A percentile compares a stretch with the other conserved stretches of the same genome.
These are phyloP conservation scores for Dioctria linearis DNA, from an alignment of 2,888 invertebrate species.

Conservation along the genomic window DNA sequence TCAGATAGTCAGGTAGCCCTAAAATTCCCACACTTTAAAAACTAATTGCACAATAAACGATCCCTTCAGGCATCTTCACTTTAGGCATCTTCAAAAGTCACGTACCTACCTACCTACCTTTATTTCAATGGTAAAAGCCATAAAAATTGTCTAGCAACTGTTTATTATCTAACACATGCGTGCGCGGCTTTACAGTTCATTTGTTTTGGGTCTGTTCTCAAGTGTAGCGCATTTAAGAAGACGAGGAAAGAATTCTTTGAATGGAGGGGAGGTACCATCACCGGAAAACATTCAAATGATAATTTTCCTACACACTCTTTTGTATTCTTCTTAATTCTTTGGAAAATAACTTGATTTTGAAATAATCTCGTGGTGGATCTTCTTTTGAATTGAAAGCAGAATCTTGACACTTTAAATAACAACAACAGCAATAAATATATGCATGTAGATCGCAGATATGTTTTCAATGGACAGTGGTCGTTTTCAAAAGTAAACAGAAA, in stretches of 20 bases:
- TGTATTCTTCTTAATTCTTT: neutral
- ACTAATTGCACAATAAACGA: conserved; percentile 23
- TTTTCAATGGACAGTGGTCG: neutral
- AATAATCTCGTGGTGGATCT: neutral
- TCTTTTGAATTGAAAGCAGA: neutral
- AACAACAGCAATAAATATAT: too few relatives aligned
- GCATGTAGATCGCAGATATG: neutral
- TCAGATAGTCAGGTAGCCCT: conserved; percentile 4
- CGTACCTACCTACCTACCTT: neutral
- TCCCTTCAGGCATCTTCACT: neutral
- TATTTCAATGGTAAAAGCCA: conserved; percentile 14
- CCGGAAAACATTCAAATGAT: conserved; percentile 29
- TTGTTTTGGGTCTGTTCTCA: neutral
- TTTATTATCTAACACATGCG: conserved; percentile 25
- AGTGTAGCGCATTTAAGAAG: too few relatives aligned
- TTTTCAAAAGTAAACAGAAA: neutral
- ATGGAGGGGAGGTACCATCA: conserved; percentile 7
- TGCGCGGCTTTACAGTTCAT: conserved; percentile 24
- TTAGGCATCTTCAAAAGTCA: conserved; percentile 27
- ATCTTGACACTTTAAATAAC: neutral
- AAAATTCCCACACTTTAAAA: conserved; percentile 15
- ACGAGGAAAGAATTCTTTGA: neutral
- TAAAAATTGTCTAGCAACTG: conserved; percentile 25
- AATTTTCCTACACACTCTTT: neutral
- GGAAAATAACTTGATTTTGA: neutral